These are phyloP conservation scores for Eumeta japonica DNA, from an alignment of 1,140 invertebrate species.

Conservation along the genomic window DNA sequence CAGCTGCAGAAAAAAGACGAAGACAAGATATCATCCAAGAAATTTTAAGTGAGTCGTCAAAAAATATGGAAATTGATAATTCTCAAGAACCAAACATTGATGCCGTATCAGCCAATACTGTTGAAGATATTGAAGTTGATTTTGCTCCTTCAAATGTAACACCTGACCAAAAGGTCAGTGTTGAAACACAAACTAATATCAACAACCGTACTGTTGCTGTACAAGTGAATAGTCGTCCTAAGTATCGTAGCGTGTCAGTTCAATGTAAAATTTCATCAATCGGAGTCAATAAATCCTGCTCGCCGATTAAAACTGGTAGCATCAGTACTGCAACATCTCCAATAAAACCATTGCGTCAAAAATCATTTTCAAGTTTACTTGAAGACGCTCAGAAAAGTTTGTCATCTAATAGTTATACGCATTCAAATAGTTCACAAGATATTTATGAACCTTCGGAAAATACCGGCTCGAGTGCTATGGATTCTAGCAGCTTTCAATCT, in stretches of 20 bases:
- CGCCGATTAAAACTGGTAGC: conserved; percentile 1
- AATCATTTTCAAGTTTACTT: conserved; percentile 1
- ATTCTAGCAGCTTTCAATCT: conserved; percentile 1
- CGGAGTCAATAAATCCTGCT: conserved; percentile 1
- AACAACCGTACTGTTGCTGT: conserved; percentile 1
- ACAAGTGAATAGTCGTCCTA: conserved; percentile 1
- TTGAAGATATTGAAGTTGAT: conserved; percentile 1
- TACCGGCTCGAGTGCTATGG: not conserved
- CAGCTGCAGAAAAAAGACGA: conserved; percentile 1
- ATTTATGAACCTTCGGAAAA: conserved; percentile 1
- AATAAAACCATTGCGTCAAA: conserved; percentile 1
- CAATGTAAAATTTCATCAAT: conserved; percentile 1
- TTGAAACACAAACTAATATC: conserved; percentile 1
- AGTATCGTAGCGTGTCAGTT: not conserved
- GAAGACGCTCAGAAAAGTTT: conserved; percentile 1
- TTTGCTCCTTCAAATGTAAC: conserved; percentile 1
- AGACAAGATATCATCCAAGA: not conserved
- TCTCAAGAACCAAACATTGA: not conserved
- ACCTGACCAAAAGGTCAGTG: not conserved
- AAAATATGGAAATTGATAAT: conserved; percentile 1
- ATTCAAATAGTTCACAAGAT: conserved; percentile 1
- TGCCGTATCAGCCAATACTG: conserved; percentile 1
- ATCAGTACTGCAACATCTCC: conserved; percentile 1
- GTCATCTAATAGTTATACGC: not conserved
- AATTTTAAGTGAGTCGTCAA: conserved; percentile 1